phyloP scores from a whole-genome alignment of 2,113 vertebrate species.

The Ophiodon elongatus region DNA sequence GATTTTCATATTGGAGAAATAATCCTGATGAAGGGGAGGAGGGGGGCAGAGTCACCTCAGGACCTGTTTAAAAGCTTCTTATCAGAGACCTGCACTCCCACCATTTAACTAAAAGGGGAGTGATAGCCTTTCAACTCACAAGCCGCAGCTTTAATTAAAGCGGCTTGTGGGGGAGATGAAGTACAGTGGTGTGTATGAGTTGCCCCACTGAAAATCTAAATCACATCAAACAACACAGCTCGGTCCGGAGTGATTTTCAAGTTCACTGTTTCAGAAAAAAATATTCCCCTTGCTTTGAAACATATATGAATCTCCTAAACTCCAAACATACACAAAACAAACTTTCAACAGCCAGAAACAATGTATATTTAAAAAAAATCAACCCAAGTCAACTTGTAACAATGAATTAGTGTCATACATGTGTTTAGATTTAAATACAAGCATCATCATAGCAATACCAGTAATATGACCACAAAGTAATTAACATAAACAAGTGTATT shows the following conservation, averaged over 20 bases:
- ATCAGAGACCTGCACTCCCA: constrained; percentile 74
- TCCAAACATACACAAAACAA: not conserved
- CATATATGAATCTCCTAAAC: not conserved
- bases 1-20: constrained; percentile 83
- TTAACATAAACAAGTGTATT: not conserved
- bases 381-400: not conserved
- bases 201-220: constrained; percentile 25
- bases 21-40: constrained; percentile 72
- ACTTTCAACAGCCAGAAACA: not conserved
- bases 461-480: not conserved
- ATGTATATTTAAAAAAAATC: not conserved
- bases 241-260: constrained; percentile 2
- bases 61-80: constrained; percentile 80
- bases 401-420: not conserved
- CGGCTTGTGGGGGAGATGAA: constrained; percentile 47
- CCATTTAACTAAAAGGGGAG: constrained; percentile 66
- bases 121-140: constrained; percentile 74
- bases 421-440: too few species aligned
- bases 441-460: not conserved
- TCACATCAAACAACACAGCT: constrained; percentile 40
- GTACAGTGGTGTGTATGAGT: constrained; percentile 33
- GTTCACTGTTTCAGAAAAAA: constrained; percentile 8
- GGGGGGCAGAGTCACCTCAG: constrained; percentile 72
- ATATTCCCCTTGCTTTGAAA: not conserved
- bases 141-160: constrained; percentile 78